Percentiles rank a stretch among this genome's conserved stretches.
Conservation (phyloP, 2,797 vertebrate species). For the Gymnodraco acuticeps region DNA sequence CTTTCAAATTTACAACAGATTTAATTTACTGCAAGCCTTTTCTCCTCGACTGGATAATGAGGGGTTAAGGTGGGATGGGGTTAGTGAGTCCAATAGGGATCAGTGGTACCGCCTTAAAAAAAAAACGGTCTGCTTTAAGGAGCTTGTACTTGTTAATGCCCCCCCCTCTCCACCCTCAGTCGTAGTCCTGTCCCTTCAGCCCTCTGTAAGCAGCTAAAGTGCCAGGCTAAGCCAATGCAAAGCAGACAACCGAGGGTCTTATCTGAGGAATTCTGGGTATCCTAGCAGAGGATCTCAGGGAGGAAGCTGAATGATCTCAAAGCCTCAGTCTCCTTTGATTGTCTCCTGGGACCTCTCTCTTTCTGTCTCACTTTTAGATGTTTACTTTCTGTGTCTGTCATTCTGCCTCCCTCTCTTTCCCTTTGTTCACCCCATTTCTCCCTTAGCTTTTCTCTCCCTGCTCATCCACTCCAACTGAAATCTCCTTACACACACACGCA, state of each 20-base stretch:
- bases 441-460: not conserved
- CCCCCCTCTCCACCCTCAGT: constrained; percentile 41
- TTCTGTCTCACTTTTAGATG: constrained; percentile 51
- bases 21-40: constrained; percentile 21
- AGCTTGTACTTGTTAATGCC: constrained; percentile 61
- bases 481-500: not conserved
- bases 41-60: constrained; percentile 35
- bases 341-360: constrained; percentile 52
- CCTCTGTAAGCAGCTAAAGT: constrained; percentile 71
- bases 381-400: constrained; percentile 41
- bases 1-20: constrained; percentile 14
- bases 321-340: constrained; percentile 66
- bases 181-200: constrained; percentile 37
- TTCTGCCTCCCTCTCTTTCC: not conserved
- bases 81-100: constrained; percentile 18
- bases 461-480: not conserved
- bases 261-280: constrained; percentile 80
- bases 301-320: constrained; percentile 72
- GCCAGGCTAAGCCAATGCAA: constrained; percentile 67
- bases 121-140: constrained; percentile 54
- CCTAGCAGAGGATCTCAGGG: constrained; percentile 69
- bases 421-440: not conserved
- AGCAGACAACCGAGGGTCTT: constrained; percentile 73
- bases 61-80: constrained; percentile 34
- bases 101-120: constrained; percentile 24